These are phyloP conservation scores for Cheilosia impressa DNA, from an alignment of 2,888 invertebrate genomes.

Conservation along the genomic window DNA sequence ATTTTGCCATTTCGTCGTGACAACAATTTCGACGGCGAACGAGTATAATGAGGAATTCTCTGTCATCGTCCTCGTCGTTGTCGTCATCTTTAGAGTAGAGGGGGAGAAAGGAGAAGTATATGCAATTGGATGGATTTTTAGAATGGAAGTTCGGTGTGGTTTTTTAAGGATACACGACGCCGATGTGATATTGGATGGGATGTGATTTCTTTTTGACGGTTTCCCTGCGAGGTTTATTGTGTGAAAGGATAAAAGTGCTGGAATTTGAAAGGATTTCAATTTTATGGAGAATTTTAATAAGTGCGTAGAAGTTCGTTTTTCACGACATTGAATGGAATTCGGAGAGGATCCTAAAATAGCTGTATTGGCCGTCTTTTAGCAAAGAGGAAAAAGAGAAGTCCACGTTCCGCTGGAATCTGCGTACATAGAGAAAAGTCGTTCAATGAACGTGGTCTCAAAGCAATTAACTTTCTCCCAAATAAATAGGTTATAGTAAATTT, in stretches of 20 bases:
- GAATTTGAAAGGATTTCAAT: constrained; percentile 63
- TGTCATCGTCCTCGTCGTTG: constrained; percentile 44
- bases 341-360: constrained; percentile 12
- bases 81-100: not conserved
- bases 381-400: no score
- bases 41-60: constrained; percentile 64
- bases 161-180: constrained; percentile 16
- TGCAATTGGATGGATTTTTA: constrained; percentile 49
- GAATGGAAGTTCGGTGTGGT: constrained; percentile 41
- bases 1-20: constrained; percentile 68
- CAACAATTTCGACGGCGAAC: constrained; percentile 64
- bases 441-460: not conserved
- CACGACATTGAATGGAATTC: constrained; percentile 12
- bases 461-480: no score
- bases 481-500: no score
- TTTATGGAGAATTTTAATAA: constrained; percentile 66
- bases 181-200: constrained; percentile 47
- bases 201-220: constrained; percentile 58
- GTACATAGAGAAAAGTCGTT: no score
- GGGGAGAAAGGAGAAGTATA: not conserved
- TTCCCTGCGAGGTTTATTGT: constrained; percentile 48
- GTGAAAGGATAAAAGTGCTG: constrained; percentile 62
- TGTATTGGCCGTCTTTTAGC: not conserved
- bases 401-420: not conserved
- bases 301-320: constrained; percentile 41